These are phyloP conservation scores for Conomelus anceps DNA, from an alignment of 2,888 invertebrate genomes.

Conservation along the genomic window DNA sequence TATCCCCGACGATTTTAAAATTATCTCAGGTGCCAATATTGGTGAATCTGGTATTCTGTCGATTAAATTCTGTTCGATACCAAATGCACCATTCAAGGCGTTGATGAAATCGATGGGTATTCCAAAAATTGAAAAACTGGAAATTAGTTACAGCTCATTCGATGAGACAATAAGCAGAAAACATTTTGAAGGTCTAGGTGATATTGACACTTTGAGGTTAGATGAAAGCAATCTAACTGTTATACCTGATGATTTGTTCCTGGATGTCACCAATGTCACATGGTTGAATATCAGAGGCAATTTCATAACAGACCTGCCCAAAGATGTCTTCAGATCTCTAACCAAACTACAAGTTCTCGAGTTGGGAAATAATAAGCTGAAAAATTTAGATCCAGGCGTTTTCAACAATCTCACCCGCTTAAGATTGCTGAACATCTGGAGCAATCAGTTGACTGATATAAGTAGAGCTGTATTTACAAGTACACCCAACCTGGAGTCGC, in stretches of 20 bases:
- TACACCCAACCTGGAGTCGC: slow-evolving; percentile 52
- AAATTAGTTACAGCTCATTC: slow-evolving; percentile 46
- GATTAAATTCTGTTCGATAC: slow-evolving; percentile 51
- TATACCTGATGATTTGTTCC: slow-evolving; percentile 56
- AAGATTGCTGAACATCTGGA: slow-evolving; percentile 58
- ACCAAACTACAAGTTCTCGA: slow-evolving; percentile 52
- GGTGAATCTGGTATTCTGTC: slow-evolving; percentile 46
- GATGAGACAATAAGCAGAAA: slow-evolving; percentile 51
- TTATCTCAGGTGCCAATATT: slow-evolving; percentile 47
- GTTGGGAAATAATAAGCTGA: slow-evolving; percentile 59
- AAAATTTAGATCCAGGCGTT: slow-evolving; percentile 51
- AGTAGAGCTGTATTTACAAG: slow-evolving; percentile 56
- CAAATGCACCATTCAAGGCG: slow-evolving; percentile 47
- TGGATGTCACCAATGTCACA: slow-evolving; percentile 51
- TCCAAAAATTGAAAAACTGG: slow-evolving; percentile 39
- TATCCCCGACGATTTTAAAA: slow-evolving; percentile 40
- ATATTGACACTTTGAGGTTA: slow-evolving; percentile 50
- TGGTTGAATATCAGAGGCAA: slow-evolving; percentile 59
- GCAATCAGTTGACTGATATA: slow-evolving; percentile 59
- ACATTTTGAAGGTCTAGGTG: slow-evolving; percentile 52
- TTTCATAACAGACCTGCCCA: slow-evolving; percentile 49
- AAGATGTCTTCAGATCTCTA: slow-evolving; percentile 50
- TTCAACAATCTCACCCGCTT: slow-evolving; percentile 57
- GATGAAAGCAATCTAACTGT: slow-evolving; percentile 55
- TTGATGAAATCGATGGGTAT: slow-evolving; percentile 47